Evolutionary conservation across 1,140 invertebrate species (phyloP).

Genomic region (Acromyrmex charruanus): DNA sequence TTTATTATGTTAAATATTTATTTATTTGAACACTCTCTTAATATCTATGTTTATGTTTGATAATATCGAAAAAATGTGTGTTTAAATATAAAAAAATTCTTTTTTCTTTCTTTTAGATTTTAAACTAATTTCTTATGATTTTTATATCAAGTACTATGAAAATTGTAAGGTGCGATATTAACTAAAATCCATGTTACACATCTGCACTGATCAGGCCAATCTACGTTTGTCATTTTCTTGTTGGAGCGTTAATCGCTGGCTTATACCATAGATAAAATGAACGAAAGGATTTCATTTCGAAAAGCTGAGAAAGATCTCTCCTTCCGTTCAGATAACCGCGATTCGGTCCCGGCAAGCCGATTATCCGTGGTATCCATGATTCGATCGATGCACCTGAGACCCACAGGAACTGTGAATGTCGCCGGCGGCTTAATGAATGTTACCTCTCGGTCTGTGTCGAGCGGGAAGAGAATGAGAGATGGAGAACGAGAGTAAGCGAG

Average conservation of each 20-base stretch:
- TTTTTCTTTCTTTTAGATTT: background rate
- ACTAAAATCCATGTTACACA: background rate
- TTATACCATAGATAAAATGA: background rate
- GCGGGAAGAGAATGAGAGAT: background rate
- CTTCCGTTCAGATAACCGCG: background rate
- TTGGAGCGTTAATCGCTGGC: background rate
- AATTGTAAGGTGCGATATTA: background rate
- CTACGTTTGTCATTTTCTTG: background rate
- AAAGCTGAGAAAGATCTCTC: background rate
- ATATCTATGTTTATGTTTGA: background rate
- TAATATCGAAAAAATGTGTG: background rate
- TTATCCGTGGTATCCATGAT: constrained; percentile 42
- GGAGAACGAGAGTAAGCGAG: background rate
- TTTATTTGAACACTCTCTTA: background rate
- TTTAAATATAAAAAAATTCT: background rate
- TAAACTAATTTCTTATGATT: background rate
- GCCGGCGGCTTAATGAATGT: constrained; percentile 64
- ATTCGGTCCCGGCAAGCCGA: background rate
- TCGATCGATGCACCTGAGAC: constrained; percentile 39
- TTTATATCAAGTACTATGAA: background rate
- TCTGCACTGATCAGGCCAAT: background rate
- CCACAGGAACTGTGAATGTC: constrained; percentile 57
- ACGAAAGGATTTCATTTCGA: background rate
- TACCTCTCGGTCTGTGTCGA: constrained; percentile 25
- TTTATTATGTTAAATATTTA: background rate